Evolutionary conservation across 2,888 invertebrate species (phyloP), one percentile per base, ranked within the genome.

Genomic region (Andrena minutula): DNA sequence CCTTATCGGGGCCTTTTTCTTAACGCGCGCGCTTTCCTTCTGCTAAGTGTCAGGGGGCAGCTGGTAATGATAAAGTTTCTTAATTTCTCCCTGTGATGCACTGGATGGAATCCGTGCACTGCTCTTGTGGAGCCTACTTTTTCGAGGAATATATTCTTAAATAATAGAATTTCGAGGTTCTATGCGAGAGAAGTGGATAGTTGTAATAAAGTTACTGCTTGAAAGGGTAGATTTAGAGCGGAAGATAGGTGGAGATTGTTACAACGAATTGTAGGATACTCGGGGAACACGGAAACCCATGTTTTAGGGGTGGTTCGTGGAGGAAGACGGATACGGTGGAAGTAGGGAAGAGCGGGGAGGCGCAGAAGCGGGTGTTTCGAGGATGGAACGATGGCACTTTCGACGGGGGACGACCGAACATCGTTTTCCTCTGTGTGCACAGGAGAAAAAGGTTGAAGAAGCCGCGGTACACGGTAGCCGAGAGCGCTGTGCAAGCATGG

Each of bases 401-500:
- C 68, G 49, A 26, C 23, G 35, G 10, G 51, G 63, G 32, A 79
- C 68, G 68, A 41, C 32, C 65, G 41, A 41, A 76, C 74, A 35
- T 58, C 60, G 75, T 68, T 74, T 75, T 65, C 70, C 49, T 68
- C 82, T 64, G 61, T 85, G 80, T 83, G 68, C 76, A 84, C 74
- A 78, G 10, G 70, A 75, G 74, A 60, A 79, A 76, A 77, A 60
- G 63, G 83, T 76, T 70, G 82, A 79, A 79, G 70, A 82, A 76
- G 73, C 78, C 32, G 56, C 70, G 71, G 76, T 77, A 78, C 79
- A 86, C 86, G 88, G 84, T 86, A 85, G 85, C 85, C 72, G 73
- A 88, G 90, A 88, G 88, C 81, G 84, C 86, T 91, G 87, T 86
- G 91, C 89, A 91, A 92, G 91, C 91, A 90, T 88, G 86, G 87